These are phyloP conservation scores for Montipora cactus DNA, from an alignment of 64 coral and sea anemone species.

Conservation along the genomic window DNA sequence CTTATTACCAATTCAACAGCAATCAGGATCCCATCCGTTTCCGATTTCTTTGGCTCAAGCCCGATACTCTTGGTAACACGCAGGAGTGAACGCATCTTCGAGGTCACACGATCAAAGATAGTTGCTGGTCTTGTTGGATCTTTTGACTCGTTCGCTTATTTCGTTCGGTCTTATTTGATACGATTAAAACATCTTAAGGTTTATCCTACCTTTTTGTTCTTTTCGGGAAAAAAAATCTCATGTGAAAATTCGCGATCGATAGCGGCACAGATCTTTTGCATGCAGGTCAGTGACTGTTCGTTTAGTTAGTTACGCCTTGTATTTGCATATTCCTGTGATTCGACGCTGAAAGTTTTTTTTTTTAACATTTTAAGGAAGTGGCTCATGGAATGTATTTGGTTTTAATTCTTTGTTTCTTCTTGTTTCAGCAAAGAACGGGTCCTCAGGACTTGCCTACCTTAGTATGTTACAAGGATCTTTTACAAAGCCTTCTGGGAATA, in stretches of 20 bases:
- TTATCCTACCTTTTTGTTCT: no score
- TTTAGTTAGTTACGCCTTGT: neutral
- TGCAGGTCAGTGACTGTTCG: neutral
- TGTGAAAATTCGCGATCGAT: no score
- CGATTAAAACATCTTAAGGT: no score
- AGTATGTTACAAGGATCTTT: slow-evolving; percentile 87
- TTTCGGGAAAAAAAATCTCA: no score
- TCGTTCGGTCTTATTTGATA: no score
- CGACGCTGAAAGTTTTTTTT: neutral
- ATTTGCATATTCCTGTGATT: neutral
- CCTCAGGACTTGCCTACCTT: slow-evolving; percentile 74
- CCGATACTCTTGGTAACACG: no score
- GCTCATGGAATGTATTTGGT: neutral
- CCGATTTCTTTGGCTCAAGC: no score
- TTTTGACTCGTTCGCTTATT: no score
- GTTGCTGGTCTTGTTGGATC: no score
- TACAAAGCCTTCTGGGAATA: slow-evolving; percentile 75
- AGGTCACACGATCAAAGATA: no score
- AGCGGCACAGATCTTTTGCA: neutral
- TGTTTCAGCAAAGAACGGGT: slow-evolving; percentile 90
- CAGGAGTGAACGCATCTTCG: no score
- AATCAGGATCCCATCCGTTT: no score
- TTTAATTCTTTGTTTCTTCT: neutral
- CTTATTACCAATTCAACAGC: neutral
- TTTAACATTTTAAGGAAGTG: neutral